Conservation (phyloP, 2,888 invertebrate genomes). For the Scaptodrosophila latifasciaeformis region DNA sequence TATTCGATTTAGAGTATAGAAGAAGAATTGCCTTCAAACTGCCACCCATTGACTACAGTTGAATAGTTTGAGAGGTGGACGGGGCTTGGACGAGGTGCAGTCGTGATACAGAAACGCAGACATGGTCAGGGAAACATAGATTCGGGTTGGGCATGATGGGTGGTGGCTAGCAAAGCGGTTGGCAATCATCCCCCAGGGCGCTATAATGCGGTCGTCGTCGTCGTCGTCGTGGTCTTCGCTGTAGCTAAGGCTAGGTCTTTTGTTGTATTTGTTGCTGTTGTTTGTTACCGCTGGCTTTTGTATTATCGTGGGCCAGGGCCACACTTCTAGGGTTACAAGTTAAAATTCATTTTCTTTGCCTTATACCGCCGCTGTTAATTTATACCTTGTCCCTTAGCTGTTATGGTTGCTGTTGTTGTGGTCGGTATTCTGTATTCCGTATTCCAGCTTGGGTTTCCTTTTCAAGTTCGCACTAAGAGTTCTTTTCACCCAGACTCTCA, state of each 20-base stretch:
- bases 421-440: slow-evolving; percentile 16
- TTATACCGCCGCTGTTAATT: slow-evolving; percentile 49
- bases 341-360: slow-evolving; percentile 44
- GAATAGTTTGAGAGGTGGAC: slow-evolving; percentile 9
- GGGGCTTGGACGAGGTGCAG: neutral
- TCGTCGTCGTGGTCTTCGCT: slow-evolving; percentile 18
- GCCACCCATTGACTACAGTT: slow-evolving; percentile 8
- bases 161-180: slow-evolving; percentile 4
- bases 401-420: slow-evolving; percentile 18
- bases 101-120: too few relatives aligned
- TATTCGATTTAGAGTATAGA: neutral
- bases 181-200: slow-evolving; percentile 61
- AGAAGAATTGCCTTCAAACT: neutral
- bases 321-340: slow-evolving; percentile 51
- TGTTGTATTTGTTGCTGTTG: slow-evolving; percentile 8
- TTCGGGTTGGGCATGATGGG: too few relatives aligned
- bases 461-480: slow-evolving; percentile 40
- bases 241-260: slow-evolving; percentile 33
- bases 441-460: slow-evolving; percentile 49
- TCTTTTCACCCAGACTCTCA: slow-evolving; percentile 11
- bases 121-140: too few relatives aligned
- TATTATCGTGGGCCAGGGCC: slow-evolving; percentile 21
- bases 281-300: neutral
- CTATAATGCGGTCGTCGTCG: slow-evolving; percentile 55
- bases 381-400: slow-evolving; percentile 47